A percentile compares a stretch with the other conserved stretches of the same genome.
Evolutionary conservation across 2,113 vertebrate genomes (phyloP).

Genomic region (Hippocampus comes): DNA sequence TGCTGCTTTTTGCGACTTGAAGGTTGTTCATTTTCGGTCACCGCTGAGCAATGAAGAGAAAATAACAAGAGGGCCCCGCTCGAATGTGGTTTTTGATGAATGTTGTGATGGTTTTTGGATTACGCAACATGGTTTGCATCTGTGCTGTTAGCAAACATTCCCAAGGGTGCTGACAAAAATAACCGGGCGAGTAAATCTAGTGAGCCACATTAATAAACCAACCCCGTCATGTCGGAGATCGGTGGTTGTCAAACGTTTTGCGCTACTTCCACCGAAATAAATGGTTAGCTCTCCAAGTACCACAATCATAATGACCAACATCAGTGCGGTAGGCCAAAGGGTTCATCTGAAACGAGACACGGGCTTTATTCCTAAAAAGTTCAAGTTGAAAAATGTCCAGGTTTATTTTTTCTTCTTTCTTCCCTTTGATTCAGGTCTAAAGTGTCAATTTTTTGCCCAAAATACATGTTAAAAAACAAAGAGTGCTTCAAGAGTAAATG

Average conservation of each 20-base stretch:
- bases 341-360: too few relatives aligned
- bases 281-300: neutral
- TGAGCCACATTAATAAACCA: neutral
- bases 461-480: too few relatives aligned
- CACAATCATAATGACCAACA: too few relatives aligned
- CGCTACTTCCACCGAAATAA: too few relatives aligned
- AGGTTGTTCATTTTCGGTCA: constrained; percentile 27
- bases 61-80: constrained; percentile 18
- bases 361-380: too few relatives aligned
- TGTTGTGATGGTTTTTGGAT: constrained; percentile 18
- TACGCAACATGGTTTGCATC: constrained; percentile 20
- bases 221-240: neutral
- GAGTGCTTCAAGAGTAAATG: too few relatives aligned
- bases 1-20: constrained; percentile 17
- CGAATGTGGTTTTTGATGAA: constrained; percentile 28
- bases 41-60: constrained; percentile 19
- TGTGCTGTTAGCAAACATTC: constrained; percentile 40
- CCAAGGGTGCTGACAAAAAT: constrained; percentile 42
- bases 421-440: too few relatives aligned
- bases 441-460: too few relatives aligned
- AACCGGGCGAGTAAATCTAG: constrained; percentile 32
- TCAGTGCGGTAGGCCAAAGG: too few relatives aligned
- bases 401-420: too few relatives aligned
- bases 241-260: neutral
- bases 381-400: too few relatives aligned